Evolutionary conservation across 2,797 vertebrate genomes (phyloP).

Genomic region (Spinus olivaceus): DNA sequence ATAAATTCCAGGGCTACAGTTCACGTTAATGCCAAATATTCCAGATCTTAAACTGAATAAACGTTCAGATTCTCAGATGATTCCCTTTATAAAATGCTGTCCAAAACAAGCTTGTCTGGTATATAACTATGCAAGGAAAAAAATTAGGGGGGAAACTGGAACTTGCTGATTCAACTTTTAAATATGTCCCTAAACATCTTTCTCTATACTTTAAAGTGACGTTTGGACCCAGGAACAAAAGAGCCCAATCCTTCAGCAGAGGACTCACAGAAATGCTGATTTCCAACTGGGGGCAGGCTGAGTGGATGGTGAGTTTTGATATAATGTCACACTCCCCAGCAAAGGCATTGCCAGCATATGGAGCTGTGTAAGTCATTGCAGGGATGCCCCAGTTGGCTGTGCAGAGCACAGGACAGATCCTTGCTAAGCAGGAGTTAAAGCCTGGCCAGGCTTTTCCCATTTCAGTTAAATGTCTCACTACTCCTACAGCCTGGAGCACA

Average conservation of each 20-base stretch:
- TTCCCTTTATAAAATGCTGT: neutral
- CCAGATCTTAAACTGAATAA: neutral
- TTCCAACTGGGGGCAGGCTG: neutral
- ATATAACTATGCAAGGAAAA: neutral
- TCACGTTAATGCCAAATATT: constrained; percentile 1
- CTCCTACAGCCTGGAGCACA: neutral
- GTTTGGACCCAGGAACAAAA: neutral
- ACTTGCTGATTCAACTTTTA: neutral
- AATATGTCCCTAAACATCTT: neutral
- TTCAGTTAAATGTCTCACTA: neutral
- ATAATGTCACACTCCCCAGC: neutral
- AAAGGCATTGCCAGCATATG: neutral
- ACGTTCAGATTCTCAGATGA: neutral
- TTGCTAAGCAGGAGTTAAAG: neutral
- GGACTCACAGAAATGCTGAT: neutral
- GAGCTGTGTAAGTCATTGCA: neutral
- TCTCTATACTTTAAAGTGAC: neutral
- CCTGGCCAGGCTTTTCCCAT: neutral
- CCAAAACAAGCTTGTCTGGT: constrained; percentile 15
- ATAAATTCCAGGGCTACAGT: constrained; percentile 27
- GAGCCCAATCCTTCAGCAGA: neutral
- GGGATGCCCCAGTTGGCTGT: neutral
- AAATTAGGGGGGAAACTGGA: neutral
- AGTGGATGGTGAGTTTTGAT: neutral
- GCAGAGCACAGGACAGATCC: neutral